Evolutionary conservation across 2,113 vertebrate genomes (phyloP), one percentile per base, ranked within the genome.

Genomic region (Glaucomys volans): DNA sequence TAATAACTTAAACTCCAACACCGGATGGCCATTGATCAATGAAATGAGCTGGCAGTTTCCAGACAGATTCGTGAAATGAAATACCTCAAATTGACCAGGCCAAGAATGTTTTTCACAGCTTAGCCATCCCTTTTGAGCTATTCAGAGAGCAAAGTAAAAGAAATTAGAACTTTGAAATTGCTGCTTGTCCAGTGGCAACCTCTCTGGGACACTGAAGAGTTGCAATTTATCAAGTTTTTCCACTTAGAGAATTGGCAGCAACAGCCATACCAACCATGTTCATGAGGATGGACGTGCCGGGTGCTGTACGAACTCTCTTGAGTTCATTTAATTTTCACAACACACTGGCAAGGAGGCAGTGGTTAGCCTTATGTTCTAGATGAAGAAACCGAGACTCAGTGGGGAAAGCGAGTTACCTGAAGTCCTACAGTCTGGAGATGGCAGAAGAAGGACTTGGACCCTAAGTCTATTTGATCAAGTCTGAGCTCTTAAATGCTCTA

Each of bases 121-220:
- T 96, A 87, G 94, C 95, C 93, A 96, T 96, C 92, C 96, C 95
- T 96, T 95, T 92, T 96, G 96, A 97, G 97, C 96, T 91, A 95
- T 94, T 97, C 74, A 77, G 89, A 95, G 93, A 96, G 95, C 87
- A 96, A 94, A 96, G 95, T 93, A 96, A 97, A 97, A 95, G 96
- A 97, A 98, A 98, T 95, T 89, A 96, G 95, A 97, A 97, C 92
- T 95, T 92, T 67, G 95, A 95, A 98, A 97, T 98, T 93, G 97
- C 96, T 96, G 87, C 97, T 96, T 95, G 95, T 95, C 85, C 84
- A 87, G 93, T 94, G 84, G 94, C 76, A 96, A 93, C 84, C 90
- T 96, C 89, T 94, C 66, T 94, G 97, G 97, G 96, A 97, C 88
- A 74, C 12, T 42, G 52, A 97, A 66, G 11, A 95, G 89, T 74